phyloP scores from a whole-genome alignment of 2,113 vertebrate genomes.

The Cichladusa arquata region DNA sequence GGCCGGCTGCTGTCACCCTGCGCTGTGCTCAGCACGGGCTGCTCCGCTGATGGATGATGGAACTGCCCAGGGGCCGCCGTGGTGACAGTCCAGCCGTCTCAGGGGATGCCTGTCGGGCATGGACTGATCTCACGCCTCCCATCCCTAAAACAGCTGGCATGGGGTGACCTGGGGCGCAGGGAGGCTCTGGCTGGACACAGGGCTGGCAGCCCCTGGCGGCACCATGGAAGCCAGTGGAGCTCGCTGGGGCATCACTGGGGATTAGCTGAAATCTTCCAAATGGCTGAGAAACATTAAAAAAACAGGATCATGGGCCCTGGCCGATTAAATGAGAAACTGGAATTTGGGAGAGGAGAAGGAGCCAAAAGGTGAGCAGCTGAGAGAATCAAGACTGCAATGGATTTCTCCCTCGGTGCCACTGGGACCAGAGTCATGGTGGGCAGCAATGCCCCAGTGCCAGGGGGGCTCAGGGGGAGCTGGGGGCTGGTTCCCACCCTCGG shows the following conservation, averaged over 20 bases:
- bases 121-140: background rate
- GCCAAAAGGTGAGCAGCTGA: background rate
- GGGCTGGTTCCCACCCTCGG: background rate
- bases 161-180: background rate
- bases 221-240: background rate
- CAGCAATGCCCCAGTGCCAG: background rate
- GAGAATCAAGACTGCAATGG: too few relatives aligned
- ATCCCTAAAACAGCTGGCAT: background rate
- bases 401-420: background rate
- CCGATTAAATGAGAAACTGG: too few relatives aligned
- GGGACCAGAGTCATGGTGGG: background rate
- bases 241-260: background rate
- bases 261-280: background rate
- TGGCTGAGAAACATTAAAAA: background rate
- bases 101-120: background rate
- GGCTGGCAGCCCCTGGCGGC: background rate
- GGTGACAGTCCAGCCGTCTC: background rate
- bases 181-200: background rate
- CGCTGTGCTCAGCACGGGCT: accelerated
- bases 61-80: too few relatives aligned
- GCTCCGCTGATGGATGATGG: background rate
- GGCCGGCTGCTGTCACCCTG: accelerated
- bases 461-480: background rate
- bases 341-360: background rate
- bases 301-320: background rate